Evolutionary conservation across 2,113 vertebrate species (phyloP), one percentile per base, ranked within the genome.

Genomic region (Prietella phreatophila): DNA sequence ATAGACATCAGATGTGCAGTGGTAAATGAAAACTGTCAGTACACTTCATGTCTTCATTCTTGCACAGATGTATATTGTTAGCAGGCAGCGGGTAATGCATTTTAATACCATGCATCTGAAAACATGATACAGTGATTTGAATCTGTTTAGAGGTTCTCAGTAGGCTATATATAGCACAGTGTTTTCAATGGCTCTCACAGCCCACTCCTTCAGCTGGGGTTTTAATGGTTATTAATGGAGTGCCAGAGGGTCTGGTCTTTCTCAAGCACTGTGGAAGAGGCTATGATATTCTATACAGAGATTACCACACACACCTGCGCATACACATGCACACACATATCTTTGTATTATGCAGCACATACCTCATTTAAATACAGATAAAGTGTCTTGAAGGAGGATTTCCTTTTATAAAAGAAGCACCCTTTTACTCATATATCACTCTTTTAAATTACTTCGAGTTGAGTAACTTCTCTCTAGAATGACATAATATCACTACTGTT

Each of bases 201-300:
- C 22, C 75, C 39, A 82, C 58, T 82, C 73, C 56, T 69, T 89
- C 69, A 79, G 75, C 60, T 55, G 76, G 75, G 67, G 25, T 88
- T 91, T 82, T 88, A 91, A 91, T 91, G 91, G 84, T 91, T 85
- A 89, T 90, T 91, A 90, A 89, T 90, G 85, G 85, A 71, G 67
- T 79, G 82, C 61, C 82, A 88, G 76, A 69, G 73, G 86, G 69
- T 83, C 89, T 89, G 89, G 86, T 85, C 83, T 90, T 86, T 69
- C 71, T 92, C 89, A 92, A 58, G 55, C 27, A 47, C 33, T 85
- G 15, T 60, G 47, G 5, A 65, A 88, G 69, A 67, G 19, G 39
- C 75, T 61, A 78, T 61, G n/a, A 89, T 71, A 84, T 79, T 82
- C 63, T 80, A 84, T 88, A 42, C 85, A n/a, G 56, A 63, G 83